phyloP scores from a whole-genome alignment of 2,113 vertebrate species.

The Pseudolaguvia tuberculata region DNA sequence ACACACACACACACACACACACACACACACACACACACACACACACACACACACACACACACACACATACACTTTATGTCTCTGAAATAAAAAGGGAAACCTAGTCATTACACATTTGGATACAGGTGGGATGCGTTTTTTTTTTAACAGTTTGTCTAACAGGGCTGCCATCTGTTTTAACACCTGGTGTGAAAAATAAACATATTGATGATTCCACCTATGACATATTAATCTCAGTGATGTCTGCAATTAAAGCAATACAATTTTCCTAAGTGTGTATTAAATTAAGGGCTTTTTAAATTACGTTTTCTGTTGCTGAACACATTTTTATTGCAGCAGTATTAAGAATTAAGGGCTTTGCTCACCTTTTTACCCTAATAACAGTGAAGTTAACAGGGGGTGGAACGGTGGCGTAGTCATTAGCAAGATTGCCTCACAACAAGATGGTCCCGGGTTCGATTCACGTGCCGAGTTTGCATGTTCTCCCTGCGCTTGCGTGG shows the following conservation, averaged over 20 bases:
- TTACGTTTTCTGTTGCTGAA: too few species aligned
- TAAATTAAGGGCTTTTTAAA: neutral
- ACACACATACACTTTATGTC: neutral
- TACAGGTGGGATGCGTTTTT: slow-evolving; percentile 27
- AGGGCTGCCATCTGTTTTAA: slow-evolving; percentile 32
- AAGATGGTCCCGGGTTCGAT: too few species aligned
- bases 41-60: neutral
- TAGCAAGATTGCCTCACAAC: too few species aligned
- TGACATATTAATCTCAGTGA: neutral
- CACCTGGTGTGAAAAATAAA: slow-evolving; percentile 23
- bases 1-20: too few species aligned
- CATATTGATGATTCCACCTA: neutral
- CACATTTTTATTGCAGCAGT: too few species aligned
- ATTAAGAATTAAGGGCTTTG: too few species aligned
- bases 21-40: too few species aligned
- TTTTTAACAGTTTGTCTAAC: slow-evolving; percentile 29
- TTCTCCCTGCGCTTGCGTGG: too few species aligned
- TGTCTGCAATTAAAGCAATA: neutral
- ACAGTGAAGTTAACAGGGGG: too few species aligned
- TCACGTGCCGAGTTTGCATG: too few species aligned
- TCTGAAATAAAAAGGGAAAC: neutral
- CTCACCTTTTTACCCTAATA: too few species aligned
- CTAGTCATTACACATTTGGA: neutral
- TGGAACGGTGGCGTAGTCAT: too few species aligned
- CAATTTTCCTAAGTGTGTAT: neutral